Base-by-base conservation (phyloP, 2,797 vertebrate genomes). In the Echeneis naucrates region DNA sequence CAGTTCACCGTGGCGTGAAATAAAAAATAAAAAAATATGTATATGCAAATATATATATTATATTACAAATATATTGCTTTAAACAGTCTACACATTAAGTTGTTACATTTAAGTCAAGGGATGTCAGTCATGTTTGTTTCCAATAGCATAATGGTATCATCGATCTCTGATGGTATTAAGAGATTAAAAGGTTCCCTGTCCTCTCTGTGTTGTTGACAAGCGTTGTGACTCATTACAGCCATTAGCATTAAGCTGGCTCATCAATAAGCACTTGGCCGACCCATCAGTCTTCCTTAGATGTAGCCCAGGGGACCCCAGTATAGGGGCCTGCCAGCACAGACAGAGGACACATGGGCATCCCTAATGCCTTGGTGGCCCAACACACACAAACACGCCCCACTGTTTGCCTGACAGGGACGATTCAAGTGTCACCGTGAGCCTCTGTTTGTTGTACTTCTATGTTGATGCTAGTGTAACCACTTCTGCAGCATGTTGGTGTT, bases 231-330 rank as follows among this genome's bases (percentile, higher is more conserved):
- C 92, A 93, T 94, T 93, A 91, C 75, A 17, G 67, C 80, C 84
- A 93, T 94, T 93, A 94, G 91, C 90, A 93, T 92, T 88, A 91
- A 90, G 89, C 92, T 81, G 87, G 77, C 89, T 91, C 91, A 92
- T 94, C 92, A 92, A 94, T 94, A 93, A 92, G 87, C 81, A 84
- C 82, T 90, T 53, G 88, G 84, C 80, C 72, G 86, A 92, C 81
- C 80, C 85, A 92, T 92, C 90, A 70, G 77, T 87, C 88, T 92
- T 80, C 80, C 75, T 75, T 61, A 75, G 83, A 89, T 81, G 78
- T 53, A 30, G 79, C 88, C 87, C 87, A 42, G 45, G 77, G 82
- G 89, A 87, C 50, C 51, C 66, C 7, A n/a, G 38, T 23, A 23
- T 2, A n/a, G 64, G 72, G 45, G 50, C 55, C 73, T 57, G 85